Evolutionary conservation across 2,888 invertebrate genomes (phyloP), one percentile per base, ranked within the genome.

Genomic region (Augiades crinisus): DNA sequence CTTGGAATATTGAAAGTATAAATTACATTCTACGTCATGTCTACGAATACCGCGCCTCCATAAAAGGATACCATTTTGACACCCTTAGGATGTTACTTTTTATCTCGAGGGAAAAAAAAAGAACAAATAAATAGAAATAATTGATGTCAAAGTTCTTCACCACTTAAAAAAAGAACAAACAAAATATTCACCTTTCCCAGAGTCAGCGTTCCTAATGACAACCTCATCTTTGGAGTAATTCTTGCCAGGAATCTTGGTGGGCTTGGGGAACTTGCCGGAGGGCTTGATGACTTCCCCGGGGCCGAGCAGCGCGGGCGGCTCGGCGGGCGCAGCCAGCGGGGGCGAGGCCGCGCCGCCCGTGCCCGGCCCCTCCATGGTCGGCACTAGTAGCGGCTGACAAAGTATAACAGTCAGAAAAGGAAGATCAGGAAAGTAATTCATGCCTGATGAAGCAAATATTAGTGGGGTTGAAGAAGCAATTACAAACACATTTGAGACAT

Each of bases 211-310:
- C 62, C 97, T 92, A 70, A 98, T 98, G 57, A 98, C 95, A 59
- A 98, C 96, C 87, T 98, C 98, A 77, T 98, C 98, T 81, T 98
- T 97, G 71, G 96, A 96, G 85, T 97, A 97, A 77, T 96, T 97
- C 86, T 97, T 97, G 64, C 96, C 96, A 41, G 96, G 95, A 66
- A 97, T 95, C 81, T 96, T 95, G 7, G 96, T 96, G 31, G 97
- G 96, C 79, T 95, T 95, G 45, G 93, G 90, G 81, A 96, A 97
- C 85, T 97, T 97, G 53, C 97, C 97, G 30, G 96, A 97, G 53
- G 95, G 93, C 81, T 95, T 96, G 64, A 97, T 92, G 45, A 97
- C 92, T 83, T 97, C 97, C 45, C 96, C 97, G 36, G 96, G 95
- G 58, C 91, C 93, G 62, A 96, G 91, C 64, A 95, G 81, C 16